A percentile compares a stretch with the other conserved stretches of the same genome.
These are phyloP conservation scores for Australoheros scitulus DNA, from an alignment of 2,113 vertebrate genomes.

Conservation along the genomic window DNA sequence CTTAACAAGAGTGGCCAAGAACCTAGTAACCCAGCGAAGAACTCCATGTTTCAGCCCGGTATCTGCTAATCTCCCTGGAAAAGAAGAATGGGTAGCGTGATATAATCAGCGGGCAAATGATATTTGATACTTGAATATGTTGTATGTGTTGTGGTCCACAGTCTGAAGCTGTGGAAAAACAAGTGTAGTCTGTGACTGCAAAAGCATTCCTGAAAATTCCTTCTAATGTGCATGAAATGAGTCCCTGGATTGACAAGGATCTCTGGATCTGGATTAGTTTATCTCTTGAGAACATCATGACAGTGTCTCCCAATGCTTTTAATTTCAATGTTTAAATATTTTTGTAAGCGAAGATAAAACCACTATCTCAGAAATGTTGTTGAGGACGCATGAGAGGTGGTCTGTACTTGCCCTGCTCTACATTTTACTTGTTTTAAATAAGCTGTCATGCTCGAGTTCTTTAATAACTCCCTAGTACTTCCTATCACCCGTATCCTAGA, in stretches of 20 bases:
- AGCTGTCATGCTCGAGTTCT: constrained; percentile 31
- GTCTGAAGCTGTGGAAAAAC: background rate
- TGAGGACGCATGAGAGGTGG: background rate
- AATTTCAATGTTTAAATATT: background rate
- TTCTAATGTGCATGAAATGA: background rate
- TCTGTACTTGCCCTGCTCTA: background rate
- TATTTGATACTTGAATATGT: background rate
- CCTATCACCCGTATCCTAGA: constrained; percentile 49
- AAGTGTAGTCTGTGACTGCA: background rate
- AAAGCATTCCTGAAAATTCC: background rate
- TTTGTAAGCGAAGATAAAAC: background rate
- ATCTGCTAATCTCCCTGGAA: background rate
- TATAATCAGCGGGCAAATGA: background rate
- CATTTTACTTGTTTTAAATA: constrained; percentile 17
- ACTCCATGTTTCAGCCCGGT: background rate
- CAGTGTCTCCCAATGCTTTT: background rate
- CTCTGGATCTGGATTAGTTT: background rate
- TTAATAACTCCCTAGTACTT: constrained; percentile 49
- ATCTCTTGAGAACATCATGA: background rate
- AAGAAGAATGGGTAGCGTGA: background rate
- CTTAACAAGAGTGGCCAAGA: background rate
- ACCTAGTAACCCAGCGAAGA: background rate
- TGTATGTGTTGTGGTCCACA: background rate
- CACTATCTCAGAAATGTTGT: background rate
- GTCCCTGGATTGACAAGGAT: background rate